A percentile compares a stretch with the other conserved stretches of the same genome.
phyloP scores from a whole-genome alignment of 2,888 invertebrate genomes.

The Pegoplata infirma region DNA sequence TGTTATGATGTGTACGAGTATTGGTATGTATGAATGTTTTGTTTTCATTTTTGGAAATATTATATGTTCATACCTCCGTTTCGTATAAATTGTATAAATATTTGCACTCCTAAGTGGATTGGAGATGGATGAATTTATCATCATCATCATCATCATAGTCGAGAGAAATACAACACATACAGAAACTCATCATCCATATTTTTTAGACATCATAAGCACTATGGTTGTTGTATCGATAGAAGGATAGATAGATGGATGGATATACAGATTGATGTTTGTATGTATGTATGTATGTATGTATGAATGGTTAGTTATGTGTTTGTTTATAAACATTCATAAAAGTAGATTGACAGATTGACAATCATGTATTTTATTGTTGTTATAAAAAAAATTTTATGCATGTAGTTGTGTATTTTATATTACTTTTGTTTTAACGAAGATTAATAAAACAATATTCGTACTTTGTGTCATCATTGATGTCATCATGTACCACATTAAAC shows the following conservation, averaged over 20 bases:
- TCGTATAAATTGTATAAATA: slow-evolving; percentile 71
- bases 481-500: not conserved
- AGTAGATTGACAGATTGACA: slow-evolving; percentile 44
- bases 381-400: too few species aligned
- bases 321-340: too few species aligned
- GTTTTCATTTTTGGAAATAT: slow-evolving; percentile 41
- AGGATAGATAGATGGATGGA: slow-evolving; percentile 28
- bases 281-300: too few species aligned
- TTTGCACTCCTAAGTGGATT: slow-evolving; percentile 77
- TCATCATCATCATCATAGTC: slow-evolving; percentile 43
- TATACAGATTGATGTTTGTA: too few species aligned
- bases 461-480: slow-evolving; percentile 68
- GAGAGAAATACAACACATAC: slow-evolving; percentile 3
- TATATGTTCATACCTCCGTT: slow-evolving; percentile 63
- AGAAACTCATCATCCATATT: slow-evolving; percentile 28
- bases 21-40: too few species aligned
- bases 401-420: slow-evolving; percentile 48
- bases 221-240: slow-evolving; percentile 32
- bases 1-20: slow-evolving; percentile 11
- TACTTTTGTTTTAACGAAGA: slow-evolving; percentile 68
- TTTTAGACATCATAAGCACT: slow-evolving; percentile 11
- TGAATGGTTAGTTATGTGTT: too few species aligned
- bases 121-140: slow-evolving; percentile 77
- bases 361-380: slow-evolving; percentile 14
- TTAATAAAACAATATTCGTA: slow-evolving; percentile 64